phyloP scores from a whole-genome alignment of 2,888 invertebrate species.

The Pseudanteris insignis region DNA sequence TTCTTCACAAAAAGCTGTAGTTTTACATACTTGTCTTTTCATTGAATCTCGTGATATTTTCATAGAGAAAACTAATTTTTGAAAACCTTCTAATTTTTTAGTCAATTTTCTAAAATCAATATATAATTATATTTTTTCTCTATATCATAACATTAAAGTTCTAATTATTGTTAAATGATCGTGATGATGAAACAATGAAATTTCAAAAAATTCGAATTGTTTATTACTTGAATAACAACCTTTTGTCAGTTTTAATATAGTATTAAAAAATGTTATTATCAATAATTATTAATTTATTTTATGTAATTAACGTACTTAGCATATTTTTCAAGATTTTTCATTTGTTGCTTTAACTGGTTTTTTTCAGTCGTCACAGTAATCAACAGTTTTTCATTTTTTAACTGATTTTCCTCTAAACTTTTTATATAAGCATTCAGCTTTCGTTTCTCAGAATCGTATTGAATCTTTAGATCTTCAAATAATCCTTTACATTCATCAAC shows the following conservation, averaged over 20 bases:
- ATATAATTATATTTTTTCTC: too few species aligned
- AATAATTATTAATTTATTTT: neutral
- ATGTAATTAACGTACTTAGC: constrained; percentile 65
- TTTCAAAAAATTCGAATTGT: too few species aligned
- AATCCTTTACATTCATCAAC: constrained; percentile 80
- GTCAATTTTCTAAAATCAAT: constrained; percentile 65
- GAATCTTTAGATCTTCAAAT: constrained; percentile 78
- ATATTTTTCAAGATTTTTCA: constrained; percentile 70
- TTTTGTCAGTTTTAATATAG: neutral
- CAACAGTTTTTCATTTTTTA: constrained; percentile 68
- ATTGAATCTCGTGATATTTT: constrained; percentile 68
- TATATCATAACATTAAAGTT: too few species aligned
- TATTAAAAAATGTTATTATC: neutral
- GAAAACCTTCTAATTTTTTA: constrained; percentile 66
- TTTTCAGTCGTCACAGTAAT: constrained; percentile 65
- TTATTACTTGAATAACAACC: too few species aligned
- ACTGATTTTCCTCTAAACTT: constrained; percentile 66
- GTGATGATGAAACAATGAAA: too few species aligned
- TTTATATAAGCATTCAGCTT: constrained; percentile 70
- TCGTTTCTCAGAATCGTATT: constrained; percentile 76
- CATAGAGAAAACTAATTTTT: constrained; percentile 66
- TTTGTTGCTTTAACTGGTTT: constrained; percentile 68
- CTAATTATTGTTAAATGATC: too few species aligned
- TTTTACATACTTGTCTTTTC: constrained; percentile 69
- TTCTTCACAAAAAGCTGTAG: constrained; percentile 69